These are phyloP conservation scores for Andrena fulva DNA, from an alignment of 2,888 invertebrate species.

Conservation along the genomic window DNA sequence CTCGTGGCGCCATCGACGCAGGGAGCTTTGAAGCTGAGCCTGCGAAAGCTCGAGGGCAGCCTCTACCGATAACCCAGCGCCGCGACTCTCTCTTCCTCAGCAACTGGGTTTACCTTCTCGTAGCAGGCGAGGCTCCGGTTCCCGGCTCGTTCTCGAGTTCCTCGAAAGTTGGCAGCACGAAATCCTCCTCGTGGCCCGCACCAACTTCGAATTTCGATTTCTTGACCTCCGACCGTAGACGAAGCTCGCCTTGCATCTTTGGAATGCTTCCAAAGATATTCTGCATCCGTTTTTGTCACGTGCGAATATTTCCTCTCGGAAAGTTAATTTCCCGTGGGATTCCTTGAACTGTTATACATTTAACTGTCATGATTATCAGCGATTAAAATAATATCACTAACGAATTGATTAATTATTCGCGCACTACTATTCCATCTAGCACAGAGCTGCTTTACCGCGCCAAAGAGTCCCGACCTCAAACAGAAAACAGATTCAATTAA, in stretches of 20 bases:
- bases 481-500: slow-evolving; percentile 29
- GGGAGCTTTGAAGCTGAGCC: slow-evolving; percentile 33
- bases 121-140: neutral
- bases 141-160: slow-evolving; percentile 24
- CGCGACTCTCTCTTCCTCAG: neutral
- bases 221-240: neutral
- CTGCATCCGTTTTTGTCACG: too few relatives aligned
- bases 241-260: too few relatives aligned
- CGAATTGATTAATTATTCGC: too few relatives aligned
- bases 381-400: too few relatives aligned
- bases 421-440: too few relatives aligned
- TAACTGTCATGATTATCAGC: too few relatives aligned
- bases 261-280: too few relatives aligned
- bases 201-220: neutral
- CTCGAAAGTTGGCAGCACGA: slow-evolving; percentile 67
- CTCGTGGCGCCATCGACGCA: slow-evolving; percentile 63
- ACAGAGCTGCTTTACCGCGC: too few relatives aligned
- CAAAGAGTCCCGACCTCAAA: neutral
- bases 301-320: too few relatives aligned
- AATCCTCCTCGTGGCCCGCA: neutral
- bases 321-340: too few relatives aligned
- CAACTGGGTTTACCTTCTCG: slow-evolving; percentile 1
- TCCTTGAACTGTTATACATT: too few relatives aligned
- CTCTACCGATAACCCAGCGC: slow-evolving; percentile 55
- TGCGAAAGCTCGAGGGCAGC: neutral